Conservation (phyloP, 2,113 vertebrate genomes). For the Clarias macrocephalus region DNA sequence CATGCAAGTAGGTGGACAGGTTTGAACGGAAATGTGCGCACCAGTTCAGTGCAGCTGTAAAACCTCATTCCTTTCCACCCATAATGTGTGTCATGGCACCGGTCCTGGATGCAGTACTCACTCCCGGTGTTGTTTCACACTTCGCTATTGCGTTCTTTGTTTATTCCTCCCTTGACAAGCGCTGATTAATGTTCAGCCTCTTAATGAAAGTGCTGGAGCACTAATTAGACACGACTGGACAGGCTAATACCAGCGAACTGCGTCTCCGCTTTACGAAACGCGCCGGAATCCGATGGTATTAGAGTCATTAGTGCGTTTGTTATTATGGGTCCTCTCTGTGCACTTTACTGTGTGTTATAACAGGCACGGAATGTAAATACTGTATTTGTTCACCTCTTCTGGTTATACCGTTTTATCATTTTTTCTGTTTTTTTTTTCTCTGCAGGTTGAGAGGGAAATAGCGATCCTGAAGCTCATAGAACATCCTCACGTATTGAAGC, state of each 20-base stretch:
- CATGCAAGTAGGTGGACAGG: neutral
- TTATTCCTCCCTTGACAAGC: conserved; percentile 43
- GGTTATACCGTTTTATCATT: neutral
- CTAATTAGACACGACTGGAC: conserved; percentile 43
- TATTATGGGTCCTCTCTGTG: neutral
- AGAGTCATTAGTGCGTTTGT: conserved; percentile 13
- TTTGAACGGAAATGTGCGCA: neutral
- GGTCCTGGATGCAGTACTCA: neutral
- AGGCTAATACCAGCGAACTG: conserved; percentile 42
- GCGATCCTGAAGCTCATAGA: conserved; percentile 98
- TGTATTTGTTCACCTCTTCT: neutral
- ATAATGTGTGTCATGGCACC: neutral
- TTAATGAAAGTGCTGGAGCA: conserved; percentile 49
- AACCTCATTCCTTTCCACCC: neutral
- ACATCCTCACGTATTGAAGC: conserved; percentile 96
- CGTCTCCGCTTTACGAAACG: conserved; percentile 16
- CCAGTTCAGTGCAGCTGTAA: neutral
- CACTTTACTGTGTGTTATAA: neutral
- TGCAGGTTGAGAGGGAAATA: conserved; percentile 96
- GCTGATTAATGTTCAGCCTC: conserved; percentile 47
- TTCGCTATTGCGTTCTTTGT: conserved; percentile 18
- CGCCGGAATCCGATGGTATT: neutral
- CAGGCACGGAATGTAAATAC: conserved; percentile 5
- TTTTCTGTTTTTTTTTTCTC: conserved; percentile 51
- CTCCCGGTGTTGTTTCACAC: neutral